Evolutionary conservation across 2,888 invertebrate species (phyloP), one percentile per base, ranked within the genome.

Genomic region (Hypena proboscidalis): DNA sequence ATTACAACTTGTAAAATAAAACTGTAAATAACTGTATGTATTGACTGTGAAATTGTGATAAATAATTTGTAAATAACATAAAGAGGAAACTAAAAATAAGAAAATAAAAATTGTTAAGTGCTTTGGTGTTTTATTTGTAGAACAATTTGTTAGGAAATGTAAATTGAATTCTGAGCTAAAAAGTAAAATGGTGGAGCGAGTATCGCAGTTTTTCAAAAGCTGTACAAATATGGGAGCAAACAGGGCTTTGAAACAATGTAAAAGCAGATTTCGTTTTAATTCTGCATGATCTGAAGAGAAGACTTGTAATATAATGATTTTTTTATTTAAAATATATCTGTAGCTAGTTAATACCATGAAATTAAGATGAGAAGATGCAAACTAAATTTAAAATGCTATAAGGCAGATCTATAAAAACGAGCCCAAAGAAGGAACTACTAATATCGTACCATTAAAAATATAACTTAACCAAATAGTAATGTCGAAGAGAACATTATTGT

Each of bases 1-100:
- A n/a, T n/a, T n/a, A n/a, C n/a, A n/a, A n/a, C n/a, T n/a, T n/a
- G n/a, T n/a, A n/a, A n/a, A n/a, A n/a, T 17, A 5, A 33, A 33
- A 19, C 26, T 81, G 81, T 81, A 81, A 53, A 81, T 81, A 81
- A 67, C 55, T 63, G 61, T 75, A 74, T 77, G 70, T 80, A 77
- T 74, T 82, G 82, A 83, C 83, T 81, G 83, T 83, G 75, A 80
- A 73, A 80, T 74, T 83, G 83, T 83, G 83, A 83, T 83, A 83
- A 83, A 81, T 59, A 67, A 58, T 58, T 60, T 83, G 83, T 83
- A 83, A 71, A 82, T 82, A 82, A 51, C 27, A 58, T 55, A 73
- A 71, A 70, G 63, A 66, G 68, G 58, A 52, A 59, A 49, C 62
- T 56, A 67, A 66, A 63, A 61, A 58, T 58, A 64, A 64, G 62